A percentile compares a stretch with the other conserved stretches of the same genome.
Conservation (phyloP, 2,797 vertebrate genomes). For the Pseudochirops cupreus region DNA sequence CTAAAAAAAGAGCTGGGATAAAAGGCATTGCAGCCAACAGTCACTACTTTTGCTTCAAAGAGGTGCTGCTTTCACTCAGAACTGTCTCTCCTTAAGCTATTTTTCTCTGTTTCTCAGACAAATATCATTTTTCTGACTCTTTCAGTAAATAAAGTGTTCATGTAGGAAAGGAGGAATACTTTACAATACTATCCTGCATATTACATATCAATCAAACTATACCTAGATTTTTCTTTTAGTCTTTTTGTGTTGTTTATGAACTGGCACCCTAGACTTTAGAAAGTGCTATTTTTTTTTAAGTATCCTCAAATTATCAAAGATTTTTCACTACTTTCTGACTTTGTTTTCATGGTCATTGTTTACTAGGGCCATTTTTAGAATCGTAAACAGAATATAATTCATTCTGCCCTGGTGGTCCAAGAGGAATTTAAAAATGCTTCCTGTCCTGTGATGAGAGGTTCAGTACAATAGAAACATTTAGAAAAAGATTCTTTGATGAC, state of each 20-base stretch:
- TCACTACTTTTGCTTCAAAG: neutral
- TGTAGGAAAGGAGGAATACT: neutral
- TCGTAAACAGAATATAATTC: constrained; percentile 62
- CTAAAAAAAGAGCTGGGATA: neutral
- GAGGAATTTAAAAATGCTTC: constrained; percentile 70
- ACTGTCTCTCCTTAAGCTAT: neutral
- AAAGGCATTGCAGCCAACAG: neutral
- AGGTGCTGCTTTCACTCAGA: neutral
- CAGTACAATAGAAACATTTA: constrained; percentile 68
- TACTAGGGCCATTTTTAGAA: constrained; percentile 70
- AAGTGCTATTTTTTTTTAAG: neutral
- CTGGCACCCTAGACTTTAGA: neutral
- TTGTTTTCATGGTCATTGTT: constrained; percentile 60
- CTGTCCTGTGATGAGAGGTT: constrained; percentile 67
- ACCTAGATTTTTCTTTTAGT: neutral
- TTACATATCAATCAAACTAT: neutral
- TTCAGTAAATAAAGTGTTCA: neutral
- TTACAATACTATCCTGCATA: neutral
- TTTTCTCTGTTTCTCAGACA: neutral
- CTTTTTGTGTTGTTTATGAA: neutral
- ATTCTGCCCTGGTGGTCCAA: constrained; percentile 48
- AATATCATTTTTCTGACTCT: neutral
- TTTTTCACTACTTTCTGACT: neutral
- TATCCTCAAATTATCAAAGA: neutral
- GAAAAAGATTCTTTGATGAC: constrained; percentile 65